Percentiles rank a stretch among this genome's conserved stretches.
Conservation (phyloP, 2,888 invertebrate species). For the Eubasilissa splendida region DNA sequence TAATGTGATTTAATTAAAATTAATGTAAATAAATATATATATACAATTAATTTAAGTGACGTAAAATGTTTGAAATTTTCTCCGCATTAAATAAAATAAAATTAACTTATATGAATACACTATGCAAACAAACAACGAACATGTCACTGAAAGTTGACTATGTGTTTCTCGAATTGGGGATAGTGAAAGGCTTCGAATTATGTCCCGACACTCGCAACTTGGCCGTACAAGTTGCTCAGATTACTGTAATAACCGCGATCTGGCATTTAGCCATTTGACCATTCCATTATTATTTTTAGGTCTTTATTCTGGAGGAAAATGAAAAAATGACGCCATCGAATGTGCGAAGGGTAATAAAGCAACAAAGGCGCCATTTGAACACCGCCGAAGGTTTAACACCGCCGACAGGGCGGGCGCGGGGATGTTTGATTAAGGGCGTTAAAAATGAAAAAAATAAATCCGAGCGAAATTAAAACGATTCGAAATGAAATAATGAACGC, state of each 20-base stretch:
- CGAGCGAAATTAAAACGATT: constrained; percentile 14
- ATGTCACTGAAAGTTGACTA: too few species aligned
- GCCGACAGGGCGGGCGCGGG: background rate
- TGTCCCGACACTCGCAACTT: background rate
- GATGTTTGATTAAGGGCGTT: constrained; percentile 27
- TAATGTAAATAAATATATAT: too few species aligned
- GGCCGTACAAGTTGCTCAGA: constrained; percentile 17
- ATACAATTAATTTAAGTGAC: too few species aligned
- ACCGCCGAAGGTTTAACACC: background rate
- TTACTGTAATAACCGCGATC: constrained; percentile 7
- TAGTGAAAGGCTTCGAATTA: too few species aligned
- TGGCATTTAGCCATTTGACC: constrained; percentile 39
- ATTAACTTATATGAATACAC: too few species aligned
- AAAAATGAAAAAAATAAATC: constrained; percentile 8
- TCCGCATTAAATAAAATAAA: too few species aligned
- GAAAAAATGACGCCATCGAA: constrained; percentile 32
- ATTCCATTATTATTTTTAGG: constrained; percentile 37
- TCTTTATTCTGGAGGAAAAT: constrained; percentile 28
- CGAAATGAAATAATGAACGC: constrained; percentile 1
- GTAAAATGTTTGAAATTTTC: too few species aligned
- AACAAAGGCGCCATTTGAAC: constrained; percentile 26
- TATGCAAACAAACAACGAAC: too few species aligned
- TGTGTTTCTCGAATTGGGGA: too few species aligned
- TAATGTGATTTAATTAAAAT: too few species aligned
- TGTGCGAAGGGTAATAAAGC: constrained; percentile 17